Evolutionary conservation across 2,888 invertebrate genomes (phyloP).

Genomic region (Nycteola revayana): DNA sequence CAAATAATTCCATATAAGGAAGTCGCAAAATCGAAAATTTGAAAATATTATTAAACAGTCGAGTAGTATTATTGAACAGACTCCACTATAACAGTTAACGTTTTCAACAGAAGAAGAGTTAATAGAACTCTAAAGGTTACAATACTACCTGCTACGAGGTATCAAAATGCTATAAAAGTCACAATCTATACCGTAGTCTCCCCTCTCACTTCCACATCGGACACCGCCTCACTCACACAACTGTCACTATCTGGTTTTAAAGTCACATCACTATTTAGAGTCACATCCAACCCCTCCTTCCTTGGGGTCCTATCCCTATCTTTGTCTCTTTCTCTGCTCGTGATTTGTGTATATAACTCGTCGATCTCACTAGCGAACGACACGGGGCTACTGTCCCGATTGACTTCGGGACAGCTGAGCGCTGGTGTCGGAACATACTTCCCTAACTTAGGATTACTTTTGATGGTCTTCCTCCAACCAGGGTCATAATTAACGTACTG

Average conservation of each 20-base stretch:
- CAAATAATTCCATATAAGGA: too few relatives aligned
- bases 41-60: too few relatives aligned
- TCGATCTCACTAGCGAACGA: constrained; percentile 83
- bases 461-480: constrained; percentile 73
- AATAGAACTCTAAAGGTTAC: constrained; percentile 16
- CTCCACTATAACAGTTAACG: too few relatives aligned
- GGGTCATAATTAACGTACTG: constrained; percentile 83
- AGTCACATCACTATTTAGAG: constrained; percentile 71
- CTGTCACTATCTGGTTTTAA: constrained; percentile 74
- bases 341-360: constrained; percentile 87
- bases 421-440: constrained; percentile 71
- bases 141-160: constrained; percentile 17
- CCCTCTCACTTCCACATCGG: constrained; percentile 61
- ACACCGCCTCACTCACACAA: constrained; percentile 73
- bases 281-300: constrained; percentile 61
- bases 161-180: constrained; percentile 23
- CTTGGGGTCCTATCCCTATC: constrained; percentile 50
- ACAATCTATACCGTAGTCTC: constrained; percentile 61
- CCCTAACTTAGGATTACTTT: constrained; percentile 64
- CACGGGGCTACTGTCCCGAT: constrained; percentile 65
- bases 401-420: constrained; percentile 71
- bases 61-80: too few relatives aligned
- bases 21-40: too few relatives aligned
- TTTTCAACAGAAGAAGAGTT: constrained; percentile 11
- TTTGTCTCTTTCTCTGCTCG: constrained; percentile 68